Evolutionary conservation across 2,888 invertebrate genomes (phyloP).

Genomic region (Eustalomyia histrio): DNA sequence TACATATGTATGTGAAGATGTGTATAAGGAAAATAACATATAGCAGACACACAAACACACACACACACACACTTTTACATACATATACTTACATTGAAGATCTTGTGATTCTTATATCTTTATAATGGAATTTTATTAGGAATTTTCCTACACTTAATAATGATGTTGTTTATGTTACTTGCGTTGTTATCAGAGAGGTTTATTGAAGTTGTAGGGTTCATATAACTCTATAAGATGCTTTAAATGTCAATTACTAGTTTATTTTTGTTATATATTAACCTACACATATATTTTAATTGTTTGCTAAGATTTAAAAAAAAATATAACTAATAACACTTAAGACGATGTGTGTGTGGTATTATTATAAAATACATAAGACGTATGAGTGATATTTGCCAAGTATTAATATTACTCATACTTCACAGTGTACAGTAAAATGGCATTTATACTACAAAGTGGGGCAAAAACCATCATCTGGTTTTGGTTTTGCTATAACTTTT

Average conservation of each 20-base stretch:
- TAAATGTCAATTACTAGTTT: conserved; percentile 51
- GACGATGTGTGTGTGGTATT: neutral
- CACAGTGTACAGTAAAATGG: neutral
- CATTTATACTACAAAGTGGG: too few species aligned
- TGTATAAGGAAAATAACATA: neutral
- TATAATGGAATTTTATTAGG: conserved; percentile 53
- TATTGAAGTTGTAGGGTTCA: conserved; percentile 36
- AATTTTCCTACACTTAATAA: conserved; percentile 56
- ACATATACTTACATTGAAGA: neutral
- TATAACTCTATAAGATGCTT: conserved; percentile 38
- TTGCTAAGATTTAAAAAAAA: neutral
- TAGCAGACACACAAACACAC: conserved; percentile 1
- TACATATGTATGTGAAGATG: neutral
- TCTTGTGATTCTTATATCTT: conserved; percentile 16
- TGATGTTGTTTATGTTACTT: conserved; percentile 29
- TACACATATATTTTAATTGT: conserved; percentile 44
- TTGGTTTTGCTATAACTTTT: too few species aligned
- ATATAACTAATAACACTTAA: neutral
- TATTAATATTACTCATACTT: neutral
- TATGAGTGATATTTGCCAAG: neutral
- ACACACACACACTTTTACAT: neutral
- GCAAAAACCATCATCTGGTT: too few species aligned
- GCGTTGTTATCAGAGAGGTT: conserved; percentile 25
- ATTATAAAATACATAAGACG: neutral
- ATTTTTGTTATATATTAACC: conserved; percentile 28